A percentile compares a stretch with the other conserved stretches of the same genome.
Conservation (phyloP, 92 coral and sea anemone species). For the Palythoa grandis region DNA sequence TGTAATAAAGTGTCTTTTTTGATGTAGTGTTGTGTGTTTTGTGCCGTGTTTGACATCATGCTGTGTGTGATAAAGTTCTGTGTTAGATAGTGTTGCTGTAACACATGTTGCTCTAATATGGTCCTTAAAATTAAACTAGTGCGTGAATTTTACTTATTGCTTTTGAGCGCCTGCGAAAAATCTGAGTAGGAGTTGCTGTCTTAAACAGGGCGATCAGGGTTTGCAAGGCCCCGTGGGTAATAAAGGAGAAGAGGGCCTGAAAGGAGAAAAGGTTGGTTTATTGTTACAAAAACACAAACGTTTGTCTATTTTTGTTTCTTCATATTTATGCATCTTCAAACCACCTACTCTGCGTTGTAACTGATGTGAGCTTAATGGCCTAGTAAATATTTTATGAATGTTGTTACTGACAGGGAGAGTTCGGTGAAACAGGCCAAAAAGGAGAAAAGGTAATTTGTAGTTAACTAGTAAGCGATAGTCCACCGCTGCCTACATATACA, state of each 20-base stretch:
- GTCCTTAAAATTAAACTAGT: background rate
- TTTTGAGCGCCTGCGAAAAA: background rate
- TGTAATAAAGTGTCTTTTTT: too few relatives aligned
- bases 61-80: too few relatives aligned
- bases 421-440: slow-evolving; percentile 7
- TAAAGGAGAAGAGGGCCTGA: slow-evolving; percentile 19
- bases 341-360: background rate
- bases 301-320: background rate
- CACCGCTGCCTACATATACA: too few relatives aligned
- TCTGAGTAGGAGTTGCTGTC: background rate
- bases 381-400: background rate
- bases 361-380: background rate
- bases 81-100: too few relatives aligned
- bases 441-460: slow-evolving; percentile 6
- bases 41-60: too few relatives aligned
- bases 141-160: background rate
- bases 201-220: slow-evolving; percentile 23
- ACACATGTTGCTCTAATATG: too few relatives aligned
- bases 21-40: too few relatives aligned
- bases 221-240: slow-evolving; percentile 23
- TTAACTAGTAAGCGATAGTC: background rate
- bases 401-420: slow-evolving; percentile 4
- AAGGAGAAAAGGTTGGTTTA: slow-evolving; percentile 30
- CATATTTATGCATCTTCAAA: background rate
- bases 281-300: background rate